Evolutionary conservation across 2,888 invertebrate species (phyloP).

Genomic region (Agrotis exclamationis): DNA sequence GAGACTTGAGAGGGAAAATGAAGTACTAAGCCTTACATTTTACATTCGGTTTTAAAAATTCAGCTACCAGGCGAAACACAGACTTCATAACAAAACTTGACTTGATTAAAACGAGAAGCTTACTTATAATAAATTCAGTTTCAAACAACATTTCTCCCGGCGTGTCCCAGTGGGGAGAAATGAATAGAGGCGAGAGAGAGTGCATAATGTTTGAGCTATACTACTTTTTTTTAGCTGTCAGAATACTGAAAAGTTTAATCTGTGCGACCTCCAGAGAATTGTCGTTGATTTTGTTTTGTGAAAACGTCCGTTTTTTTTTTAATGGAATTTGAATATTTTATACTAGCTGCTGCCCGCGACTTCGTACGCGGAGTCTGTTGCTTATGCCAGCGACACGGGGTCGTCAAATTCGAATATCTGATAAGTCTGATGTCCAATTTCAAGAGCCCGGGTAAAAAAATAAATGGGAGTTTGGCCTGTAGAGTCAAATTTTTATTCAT

Average conservation of each 20-base stretch:
- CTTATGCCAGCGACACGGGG: too few relatives aligned
- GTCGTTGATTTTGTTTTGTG: conserved; percentile 27
- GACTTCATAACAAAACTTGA: not conserved
- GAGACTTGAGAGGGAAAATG: too few relatives aligned
- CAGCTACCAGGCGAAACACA: not conserved
- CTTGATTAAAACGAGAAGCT: conserved; percentile 16
- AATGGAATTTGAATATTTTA: too few relatives aligned
- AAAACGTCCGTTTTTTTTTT: conserved; percentile 10
- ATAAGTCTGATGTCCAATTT: too few relatives aligned
- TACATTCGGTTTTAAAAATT: not conserved
- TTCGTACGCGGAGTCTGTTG: too few relatives aligned
- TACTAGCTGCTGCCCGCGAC: too few relatives aligned
- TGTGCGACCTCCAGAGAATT: conserved; percentile 19
- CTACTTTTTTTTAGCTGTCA: conserved; percentile 16
- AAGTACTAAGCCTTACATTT: too few relatives aligned
- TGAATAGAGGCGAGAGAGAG: not conserved
- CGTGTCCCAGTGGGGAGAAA: conserved; percentile 2
- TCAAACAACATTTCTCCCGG: not conserved
- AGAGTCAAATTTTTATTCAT: too few relatives aligned
- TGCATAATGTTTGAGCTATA: conserved; percentile 16
- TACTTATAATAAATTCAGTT: conserved; percentile 25
- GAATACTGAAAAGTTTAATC: conserved; percentile 37
- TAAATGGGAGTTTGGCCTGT: too few relatives aligned
- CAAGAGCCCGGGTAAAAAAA: too few relatives aligned
- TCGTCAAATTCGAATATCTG: too few relatives aligned